These are phyloP conservation scores for Sarcophaga bullata DNA, from an alignment of 1,140 invertebrate genomes.

Conservation along the genomic window DNA sequence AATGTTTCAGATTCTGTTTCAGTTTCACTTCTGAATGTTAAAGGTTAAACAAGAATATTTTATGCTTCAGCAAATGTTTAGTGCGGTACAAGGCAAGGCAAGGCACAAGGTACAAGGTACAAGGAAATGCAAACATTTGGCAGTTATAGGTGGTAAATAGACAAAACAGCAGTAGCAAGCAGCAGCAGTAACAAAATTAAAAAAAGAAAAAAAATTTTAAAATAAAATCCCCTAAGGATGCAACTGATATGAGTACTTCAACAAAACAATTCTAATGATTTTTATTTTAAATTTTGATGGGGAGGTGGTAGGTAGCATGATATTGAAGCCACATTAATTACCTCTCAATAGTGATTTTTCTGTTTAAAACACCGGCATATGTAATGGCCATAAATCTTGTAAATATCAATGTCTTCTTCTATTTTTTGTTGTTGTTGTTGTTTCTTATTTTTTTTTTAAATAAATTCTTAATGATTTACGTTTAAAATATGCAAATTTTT, in stretches of 20 bases:
- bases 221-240: neutral
- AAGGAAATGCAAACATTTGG: neutral
- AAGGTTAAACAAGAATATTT: neutral
- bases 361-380: slow-evolving; percentile 6
- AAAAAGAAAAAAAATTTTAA: too few species aligned
- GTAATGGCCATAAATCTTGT: neutral
- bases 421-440: too few species aligned
- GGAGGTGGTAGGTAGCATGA: too few species aligned
- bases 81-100: too few species aligned
- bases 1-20: neutral
- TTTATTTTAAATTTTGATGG: too few species aligned
- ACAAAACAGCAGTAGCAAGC: too few species aligned
- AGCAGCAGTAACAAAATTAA: neutral
- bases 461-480: neutral
- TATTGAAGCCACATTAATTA: neutral
- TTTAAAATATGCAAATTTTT: neutral
- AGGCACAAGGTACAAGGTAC: too few species aligned
- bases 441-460: too few species aligned
- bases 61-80: neutral
- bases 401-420: neutral
- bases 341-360: neutral
- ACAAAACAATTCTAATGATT: neutral
- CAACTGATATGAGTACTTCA: neutral
- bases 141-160: slow-evolving; percentile 9
- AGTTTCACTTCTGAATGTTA: neutral